phyloP scores from a whole-genome alignment of 2,888 invertebrate genomes.

The Epirrita christyi region DNA sequence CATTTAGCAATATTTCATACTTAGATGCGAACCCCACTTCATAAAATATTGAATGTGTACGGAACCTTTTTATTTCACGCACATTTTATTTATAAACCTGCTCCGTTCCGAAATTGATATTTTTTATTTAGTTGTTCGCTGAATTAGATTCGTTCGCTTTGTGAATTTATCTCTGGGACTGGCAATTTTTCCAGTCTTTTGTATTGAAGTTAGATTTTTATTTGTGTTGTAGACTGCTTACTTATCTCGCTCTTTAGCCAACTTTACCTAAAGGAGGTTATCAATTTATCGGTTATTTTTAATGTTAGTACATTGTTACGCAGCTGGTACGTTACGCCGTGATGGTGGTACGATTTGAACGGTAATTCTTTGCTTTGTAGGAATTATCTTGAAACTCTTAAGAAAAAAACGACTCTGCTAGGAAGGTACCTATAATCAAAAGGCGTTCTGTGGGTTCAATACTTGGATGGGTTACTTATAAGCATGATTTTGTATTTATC shows the following conservation, averaged over 20 bases:
- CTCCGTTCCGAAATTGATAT: constrained; percentile 43
- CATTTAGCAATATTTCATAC: constrained; percentile 44
- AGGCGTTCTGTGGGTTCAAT: too few species aligned
- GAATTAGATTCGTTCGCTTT: constrained; percentile 39
- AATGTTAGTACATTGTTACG: too few species aligned
- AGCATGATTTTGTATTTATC: too few species aligned
- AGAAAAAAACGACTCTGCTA: too few species aligned
- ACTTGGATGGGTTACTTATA: too few species aligned
- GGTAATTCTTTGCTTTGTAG: too few species aligned
- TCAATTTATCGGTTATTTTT: too few species aligned
- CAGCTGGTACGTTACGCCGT: too few species aligned
- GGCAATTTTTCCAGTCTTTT: constrained; percentile 24
- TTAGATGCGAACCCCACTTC: constrained; percentile 31
- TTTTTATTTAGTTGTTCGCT: constrained; percentile 43
- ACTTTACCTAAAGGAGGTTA: too few species aligned
- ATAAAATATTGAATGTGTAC: constrained; percentile 55
- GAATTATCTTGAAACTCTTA: too few species aligned
- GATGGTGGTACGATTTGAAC: too few species aligned
- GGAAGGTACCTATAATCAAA: too few species aligned
- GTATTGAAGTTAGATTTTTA: constrained; percentile 11
- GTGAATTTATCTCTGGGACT: constrained; percentile 27
- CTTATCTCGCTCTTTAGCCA: neutral
- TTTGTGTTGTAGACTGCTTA: constrained; percentile 3
- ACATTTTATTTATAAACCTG: constrained; percentile 52
- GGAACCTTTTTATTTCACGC: constrained; percentile 50